Percentiles rank a stretch among this genome's conserved stretches.
These are phyloP conservation scores for Sylvia borin DNA, from an alignment of 2,797 vertebrate species.

Conservation along the genomic window DNA sequence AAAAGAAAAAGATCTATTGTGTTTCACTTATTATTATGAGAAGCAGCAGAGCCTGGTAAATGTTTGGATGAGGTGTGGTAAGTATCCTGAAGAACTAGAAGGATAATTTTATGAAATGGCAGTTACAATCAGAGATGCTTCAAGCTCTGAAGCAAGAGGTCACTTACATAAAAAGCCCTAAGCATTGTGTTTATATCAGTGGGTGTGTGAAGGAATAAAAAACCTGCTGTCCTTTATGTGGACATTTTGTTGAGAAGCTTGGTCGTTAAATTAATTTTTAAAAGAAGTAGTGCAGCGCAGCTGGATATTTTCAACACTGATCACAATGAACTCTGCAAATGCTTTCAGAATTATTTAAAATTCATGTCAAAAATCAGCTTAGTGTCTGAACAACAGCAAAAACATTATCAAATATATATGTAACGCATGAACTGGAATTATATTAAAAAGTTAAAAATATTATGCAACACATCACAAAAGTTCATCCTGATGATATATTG, in stretches of 20 bases:
- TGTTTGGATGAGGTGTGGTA: background rate
- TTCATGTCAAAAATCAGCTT: background rate
- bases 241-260: background rate
- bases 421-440: background rate
- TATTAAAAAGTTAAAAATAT: background rate
- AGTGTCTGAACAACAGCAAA: background rate
- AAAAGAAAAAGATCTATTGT: background rate
- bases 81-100: background rate
- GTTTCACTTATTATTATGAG: background rate
- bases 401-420: background rate
- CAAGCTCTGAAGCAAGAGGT: background rate
- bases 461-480: background rate
- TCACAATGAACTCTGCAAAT: background rate
- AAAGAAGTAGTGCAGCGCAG: background rate
- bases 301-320: background rate
- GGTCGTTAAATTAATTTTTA: background rate
- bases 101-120: background rate
- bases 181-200: background rate
- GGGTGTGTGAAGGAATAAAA: background rate
- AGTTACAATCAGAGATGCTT: background rate
- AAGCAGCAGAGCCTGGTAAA: background rate
- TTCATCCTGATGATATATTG: background rate
- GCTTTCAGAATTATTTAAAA: background rate
- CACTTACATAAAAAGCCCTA: background rate
- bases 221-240: background rate